Evolutionary conservation across 1,140 invertebrate species (phyloP).

Genomic region (Telenomus remus): DNA sequence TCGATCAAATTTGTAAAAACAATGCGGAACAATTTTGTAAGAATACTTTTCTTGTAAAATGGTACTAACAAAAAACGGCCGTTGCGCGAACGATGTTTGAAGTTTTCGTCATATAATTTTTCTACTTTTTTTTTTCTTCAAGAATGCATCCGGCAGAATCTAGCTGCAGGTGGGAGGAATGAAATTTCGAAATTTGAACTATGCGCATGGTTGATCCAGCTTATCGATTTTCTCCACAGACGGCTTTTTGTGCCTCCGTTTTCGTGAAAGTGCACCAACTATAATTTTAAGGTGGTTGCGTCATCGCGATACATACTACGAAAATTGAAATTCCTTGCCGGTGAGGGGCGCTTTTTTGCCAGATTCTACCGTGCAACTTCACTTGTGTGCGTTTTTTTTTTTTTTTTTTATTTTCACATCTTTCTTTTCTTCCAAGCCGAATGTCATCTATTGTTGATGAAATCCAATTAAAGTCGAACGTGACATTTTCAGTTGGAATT

Average conservation of each 20-base stretch:
- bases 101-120: too few relatives aligned
- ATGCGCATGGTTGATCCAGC: constrained; percentile 40
- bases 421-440: not conserved
- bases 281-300: constrained; percentile 44
- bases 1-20: too few relatives aligned
- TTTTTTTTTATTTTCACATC: not conserved
- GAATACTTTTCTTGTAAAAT: too few relatives aligned
- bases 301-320: constrained; percentile 2
- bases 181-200: constrained; percentile 34
- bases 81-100: too few relatives aligned
- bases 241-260: constrained; percentile 33
- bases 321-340: constrained; percentile 30
- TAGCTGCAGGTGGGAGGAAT: not conserved
- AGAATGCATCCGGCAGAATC: not conserved
- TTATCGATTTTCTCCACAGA: constrained; percentile 47
- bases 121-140: not conserved
- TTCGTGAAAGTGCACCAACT: constrained; percentile 32
- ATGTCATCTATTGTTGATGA: constrained; percentile 15
- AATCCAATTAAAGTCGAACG: constrained; percentile 20
- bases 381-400: too few relatives aligned
- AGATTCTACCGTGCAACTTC: not conserved
- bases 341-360: constrained; percentile 7
- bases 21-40: too few relatives aligned
- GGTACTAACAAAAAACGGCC: too few relatives aligned
- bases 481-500: constrained; percentile 19